Evolutionary conservation across 2,113 vertebrate genomes (phyloP).

Genomic region (Camelus bactrianus): DNA sequence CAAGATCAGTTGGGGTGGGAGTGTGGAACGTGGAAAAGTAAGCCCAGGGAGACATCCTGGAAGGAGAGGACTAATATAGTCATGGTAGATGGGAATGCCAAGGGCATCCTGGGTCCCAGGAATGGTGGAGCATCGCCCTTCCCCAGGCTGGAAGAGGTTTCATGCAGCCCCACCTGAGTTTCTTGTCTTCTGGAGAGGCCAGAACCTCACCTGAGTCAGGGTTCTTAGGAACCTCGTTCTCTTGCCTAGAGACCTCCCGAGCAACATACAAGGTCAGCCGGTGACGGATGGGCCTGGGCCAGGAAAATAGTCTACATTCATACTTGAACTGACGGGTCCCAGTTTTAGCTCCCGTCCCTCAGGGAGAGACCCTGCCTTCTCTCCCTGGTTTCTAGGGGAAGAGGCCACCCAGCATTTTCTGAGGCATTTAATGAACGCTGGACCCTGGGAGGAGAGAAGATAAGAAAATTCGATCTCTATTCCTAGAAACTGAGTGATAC

Average conservation of each 20-base stretch:
- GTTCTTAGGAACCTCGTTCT: neutral
- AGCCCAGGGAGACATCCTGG: neutral
- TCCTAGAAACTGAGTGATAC: neutral
- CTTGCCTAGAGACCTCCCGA: conserved; percentile 43
- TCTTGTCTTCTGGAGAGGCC: neutral
- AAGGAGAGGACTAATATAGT: neutral
- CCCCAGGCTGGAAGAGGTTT: neutral
- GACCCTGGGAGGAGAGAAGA: neutral
- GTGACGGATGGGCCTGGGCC: conserved; percentile 70
- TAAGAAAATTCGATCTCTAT: neutral
- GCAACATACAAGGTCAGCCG: conserved; percentile 76
- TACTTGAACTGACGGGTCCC: neutral
- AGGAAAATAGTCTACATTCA: neutral
- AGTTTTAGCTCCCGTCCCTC: neutral
- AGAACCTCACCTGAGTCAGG: conserved; percentile 60
- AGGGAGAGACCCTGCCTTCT: neutral
- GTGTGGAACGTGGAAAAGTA: neutral
- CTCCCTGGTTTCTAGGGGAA: neutral
- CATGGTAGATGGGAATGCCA: neutral
- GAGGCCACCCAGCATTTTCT: neutral
- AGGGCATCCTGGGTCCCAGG: neutral
- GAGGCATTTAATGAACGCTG: neutral
- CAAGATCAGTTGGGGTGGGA: neutral
- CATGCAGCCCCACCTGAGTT: neutral
- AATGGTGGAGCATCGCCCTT: neutral